phyloP scores from a whole-genome alignment of 2,888 invertebrate species.

The Ennomos quercinarius region DNA sequence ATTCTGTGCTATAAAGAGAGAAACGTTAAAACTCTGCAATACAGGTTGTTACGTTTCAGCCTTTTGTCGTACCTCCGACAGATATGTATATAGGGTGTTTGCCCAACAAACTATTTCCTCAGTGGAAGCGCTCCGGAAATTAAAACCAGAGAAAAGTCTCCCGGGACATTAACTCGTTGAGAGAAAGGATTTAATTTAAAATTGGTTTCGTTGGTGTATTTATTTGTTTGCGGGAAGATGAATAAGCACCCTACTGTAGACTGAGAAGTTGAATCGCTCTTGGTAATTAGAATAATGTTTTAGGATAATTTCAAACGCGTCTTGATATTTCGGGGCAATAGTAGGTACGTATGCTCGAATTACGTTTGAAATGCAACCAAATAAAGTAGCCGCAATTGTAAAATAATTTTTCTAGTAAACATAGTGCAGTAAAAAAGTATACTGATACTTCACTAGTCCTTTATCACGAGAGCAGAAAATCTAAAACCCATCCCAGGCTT shows the following conservation, averaged over 20 bases:
- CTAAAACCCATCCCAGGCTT: slow-evolving; percentile 3
- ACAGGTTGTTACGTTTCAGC: slow-evolving; percentile 22
- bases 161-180: slow-evolving; percentile 73
- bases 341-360: too few relatives aligned
- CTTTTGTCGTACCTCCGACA: slow-evolving; percentile 32
- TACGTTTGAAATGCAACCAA: not conserved
- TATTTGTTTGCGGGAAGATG: slow-evolving; percentile 59
- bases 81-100: slow-evolving; percentile 47
- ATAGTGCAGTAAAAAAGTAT: too few relatives aligned
- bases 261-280: slow-evolving; percentile 18
- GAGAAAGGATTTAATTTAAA: slow-evolving; percentile 75
- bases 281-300: slow-evolving; percentile 9
- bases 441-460: too few relatives aligned
- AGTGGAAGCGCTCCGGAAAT: slow-evolving; percentile 77
- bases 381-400: too few relatives aligned
- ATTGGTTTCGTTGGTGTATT: slow-evolving; percentile 68
- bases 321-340: not conserved
- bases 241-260: slow-evolving; percentile 20
- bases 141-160: slow-evolving; percentile 79
- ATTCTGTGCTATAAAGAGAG: too few relatives aligned
- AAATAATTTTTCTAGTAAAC: too few relatives aligned
- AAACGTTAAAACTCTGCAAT: slow-evolving; percentile 17
- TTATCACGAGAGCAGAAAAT: slow-evolving; percentile 1
- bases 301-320: slow-evolving; percentile 2
- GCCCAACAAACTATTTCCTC: slow-evolving; percentile 78